Percentiles rank a stretch among this genome's conserved stretches.
Conservation (phyloP, 2,113 vertebrate species). For the Scatophagus argus region DNA sequence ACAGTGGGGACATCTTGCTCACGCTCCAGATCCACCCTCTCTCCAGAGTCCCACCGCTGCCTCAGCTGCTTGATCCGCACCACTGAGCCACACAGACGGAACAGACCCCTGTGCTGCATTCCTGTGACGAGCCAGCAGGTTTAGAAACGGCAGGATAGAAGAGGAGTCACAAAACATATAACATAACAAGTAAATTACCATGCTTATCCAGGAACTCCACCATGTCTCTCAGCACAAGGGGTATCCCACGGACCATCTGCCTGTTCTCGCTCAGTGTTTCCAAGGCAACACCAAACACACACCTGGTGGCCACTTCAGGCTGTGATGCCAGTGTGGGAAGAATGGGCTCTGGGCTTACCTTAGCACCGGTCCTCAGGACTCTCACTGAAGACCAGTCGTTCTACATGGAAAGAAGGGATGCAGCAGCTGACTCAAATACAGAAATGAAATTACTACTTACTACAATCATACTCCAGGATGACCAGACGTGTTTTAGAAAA, state of each 20-base stretch:
- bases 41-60: conserved; percentile 81
- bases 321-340: conserved; percentile 33
- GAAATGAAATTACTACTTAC: neutral
- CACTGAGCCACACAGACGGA: conserved; percentile 83
- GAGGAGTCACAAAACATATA: neutral
- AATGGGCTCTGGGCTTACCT: conserved; percentile 65
- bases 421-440: neutral
- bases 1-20: conserved; percentile 85
- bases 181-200: conserved; percentile 68
- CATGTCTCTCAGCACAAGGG: conserved; percentile 81
- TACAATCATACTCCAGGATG: neutral
- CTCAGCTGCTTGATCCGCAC: conserved; percentile 79
- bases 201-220: conserved; percentile 84
- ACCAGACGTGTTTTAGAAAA: neutral
- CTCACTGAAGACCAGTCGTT: conserved; percentile 61
- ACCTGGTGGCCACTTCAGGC: neutral
- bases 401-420: conserved; percentile 30
- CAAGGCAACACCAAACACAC: conserved; percentile 82
- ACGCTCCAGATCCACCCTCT: conserved; percentile 78
- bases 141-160: neutral
- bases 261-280: conserved; percentile 68
- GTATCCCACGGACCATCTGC: conserved; percentile 71
- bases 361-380: conserved; percentile 51
- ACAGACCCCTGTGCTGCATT: conserved; percentile 83
- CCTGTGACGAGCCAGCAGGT: conserved; percentile 66